Base-by-base conservation (phyloP, 2,113 vertebrate genomes). In the Vulpes lagopus region DNA sequence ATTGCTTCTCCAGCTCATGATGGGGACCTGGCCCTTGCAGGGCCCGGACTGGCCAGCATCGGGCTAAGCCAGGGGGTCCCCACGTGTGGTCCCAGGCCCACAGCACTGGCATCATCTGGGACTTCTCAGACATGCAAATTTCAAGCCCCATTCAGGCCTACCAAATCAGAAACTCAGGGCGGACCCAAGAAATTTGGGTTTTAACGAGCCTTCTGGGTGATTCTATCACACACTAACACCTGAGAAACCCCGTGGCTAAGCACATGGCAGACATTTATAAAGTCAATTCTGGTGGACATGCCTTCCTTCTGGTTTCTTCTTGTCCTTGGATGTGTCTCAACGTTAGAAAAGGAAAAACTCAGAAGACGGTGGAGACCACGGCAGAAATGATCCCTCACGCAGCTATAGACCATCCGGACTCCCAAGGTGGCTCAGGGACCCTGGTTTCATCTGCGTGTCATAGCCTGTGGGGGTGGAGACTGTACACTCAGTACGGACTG, bases 241-340 rank as follows among this genome's bases (percentile, higher is more conserved):
- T 53, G 25, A 90, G 38, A 84, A 23, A 10, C 27, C 16, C 27
- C 12, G 0, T 62, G 30, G 23, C 73, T 59, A 23, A 78, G 25
- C 62, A 82, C 53, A 71, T 7, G 82, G 49, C 11, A 5, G 30
- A 5, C 62, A 23, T 79, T 71, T 30, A 4, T 2, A 30, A 49
- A 32, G 95, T 59, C 64, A 17, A 3, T 57, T 43, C 71, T 62
- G 16, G 11, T 11, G 3, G 12, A 2, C 27, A 1, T 6, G 20
- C 49, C 79, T 80, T 92, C 83, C 62, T 87, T 65, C 27, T 12
- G 43, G 30, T 49, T 35, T 78, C 81, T 81, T 17, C 78, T 94
- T 20, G 11, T 69, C 11, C 51, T 74, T 11, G 2, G 23, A 55
- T 2, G 16, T 1, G 12, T 59, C 73, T 59, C 59, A 32, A 64